These are phyloP conservation scores for Petrocephalus sullivani DNA, from an alignment of 2,797 vertebrate genomes.

Conservation along the genomic window DNA sequence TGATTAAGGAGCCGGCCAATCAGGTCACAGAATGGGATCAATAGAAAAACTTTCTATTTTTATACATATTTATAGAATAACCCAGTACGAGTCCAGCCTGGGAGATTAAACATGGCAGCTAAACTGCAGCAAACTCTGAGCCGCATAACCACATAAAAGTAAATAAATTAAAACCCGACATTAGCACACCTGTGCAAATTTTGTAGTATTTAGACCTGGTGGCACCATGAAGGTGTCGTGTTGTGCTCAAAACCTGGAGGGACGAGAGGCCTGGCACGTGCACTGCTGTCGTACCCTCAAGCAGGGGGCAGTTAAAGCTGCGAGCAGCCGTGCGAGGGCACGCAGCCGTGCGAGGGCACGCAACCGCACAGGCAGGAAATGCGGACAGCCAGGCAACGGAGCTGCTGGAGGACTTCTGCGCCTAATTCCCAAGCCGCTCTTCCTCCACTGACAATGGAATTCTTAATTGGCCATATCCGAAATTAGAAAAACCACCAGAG, in stretches of 20 bases:
- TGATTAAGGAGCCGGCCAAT: background rate
- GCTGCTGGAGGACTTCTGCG: background rate
- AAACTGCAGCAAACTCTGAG: background rate
- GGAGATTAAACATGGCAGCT: background rate
- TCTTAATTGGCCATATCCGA: background rate
- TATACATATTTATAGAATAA: background rate
- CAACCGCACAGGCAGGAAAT: background rate
- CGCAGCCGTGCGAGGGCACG: background rate
- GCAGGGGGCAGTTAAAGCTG: background rate
- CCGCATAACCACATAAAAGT: background rate
- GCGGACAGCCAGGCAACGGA: background rate
- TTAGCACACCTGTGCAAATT: background rate
- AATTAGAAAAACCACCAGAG: conserved; percentile 9
- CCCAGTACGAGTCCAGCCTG: background rate
- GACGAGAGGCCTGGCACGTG: background rate
- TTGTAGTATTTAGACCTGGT: background rate
- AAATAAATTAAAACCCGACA: background rate
- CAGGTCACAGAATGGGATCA: background rate
- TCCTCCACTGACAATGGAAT: conserved; percentile 4
- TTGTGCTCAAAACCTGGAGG: background rate
- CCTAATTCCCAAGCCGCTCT: background rate
- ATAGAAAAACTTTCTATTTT: background rate
- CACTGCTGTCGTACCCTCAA: background rate
- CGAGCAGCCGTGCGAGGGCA: background rate
- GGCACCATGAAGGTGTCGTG: background rate